A percentile compares a stretch with the other conserved stretches of the same genome.
phyloP scores from a whole-genome alignment of 2,797 vertebrate genomes.

The Bothrops alternatus region DNA sequence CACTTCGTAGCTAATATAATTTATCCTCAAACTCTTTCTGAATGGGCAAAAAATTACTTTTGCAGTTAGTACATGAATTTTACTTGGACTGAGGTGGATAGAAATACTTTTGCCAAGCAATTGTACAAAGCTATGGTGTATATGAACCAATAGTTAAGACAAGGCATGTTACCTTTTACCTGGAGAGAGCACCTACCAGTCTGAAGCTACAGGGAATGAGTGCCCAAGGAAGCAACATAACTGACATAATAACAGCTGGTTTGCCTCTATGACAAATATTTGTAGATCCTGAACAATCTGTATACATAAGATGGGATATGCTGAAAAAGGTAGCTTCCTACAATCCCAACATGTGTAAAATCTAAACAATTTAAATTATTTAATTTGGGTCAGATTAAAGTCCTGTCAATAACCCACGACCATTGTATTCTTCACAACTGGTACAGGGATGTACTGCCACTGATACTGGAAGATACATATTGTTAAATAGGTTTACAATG shows the following conservation, averaged over 20 bases:
- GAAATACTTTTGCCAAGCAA: constrained; percentile 30
- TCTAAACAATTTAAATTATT: not conserved
- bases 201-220: not conserved
- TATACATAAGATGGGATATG: fast-evolving
- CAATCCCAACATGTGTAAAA: not conserved
- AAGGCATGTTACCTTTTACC: not conserved
- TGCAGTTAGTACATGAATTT: not conserved
- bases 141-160: not conserved
- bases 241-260: not conserved
- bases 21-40: fast-evolving
- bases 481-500: not conserved
- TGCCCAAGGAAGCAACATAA: not conserved
- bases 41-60: not conserved
- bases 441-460: not conserved
- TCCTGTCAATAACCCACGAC: not conserved
- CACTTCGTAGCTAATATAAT: not conserved
- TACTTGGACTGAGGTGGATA: not conserved
- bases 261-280: not conserved
- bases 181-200: constrained; percentile 1
- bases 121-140: constrained; percentile 40
- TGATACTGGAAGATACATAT: not conserved
- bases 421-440: not conserved
- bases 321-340: not conserved
- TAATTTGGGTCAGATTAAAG: not conserved
- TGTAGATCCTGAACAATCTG: not conserved